Conservation (phyloP, 2,797 vertebrate genomes). For the Pseudomugil gertrudae region DNA sequence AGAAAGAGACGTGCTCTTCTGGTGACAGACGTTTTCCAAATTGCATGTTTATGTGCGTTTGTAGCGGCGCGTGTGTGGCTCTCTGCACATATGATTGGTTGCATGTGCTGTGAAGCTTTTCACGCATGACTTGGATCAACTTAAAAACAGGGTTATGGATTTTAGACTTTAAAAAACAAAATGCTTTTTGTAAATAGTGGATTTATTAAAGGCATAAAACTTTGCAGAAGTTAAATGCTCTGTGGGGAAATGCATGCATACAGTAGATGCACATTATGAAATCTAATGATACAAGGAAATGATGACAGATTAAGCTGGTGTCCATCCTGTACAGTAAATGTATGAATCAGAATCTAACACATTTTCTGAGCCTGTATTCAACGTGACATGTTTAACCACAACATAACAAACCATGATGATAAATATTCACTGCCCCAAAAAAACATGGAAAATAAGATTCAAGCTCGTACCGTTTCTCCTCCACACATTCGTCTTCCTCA, state of each 20-base stretch:
- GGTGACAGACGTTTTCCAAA: constrained; percentile 82
- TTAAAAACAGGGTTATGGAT: constrained; percentile 8
- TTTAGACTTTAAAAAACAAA: not conserved
- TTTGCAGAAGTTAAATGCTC: constrained; percentile 1
- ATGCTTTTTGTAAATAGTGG: not conserved
- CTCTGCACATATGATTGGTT: constrained; percentile 19
- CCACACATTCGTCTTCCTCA: constrained; percentile 59
- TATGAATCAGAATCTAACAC: constrained; percentile 20
- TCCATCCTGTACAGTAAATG: constrained; percentile 12
- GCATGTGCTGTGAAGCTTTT: constrained; percentile 20
- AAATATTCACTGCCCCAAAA: constrained; percentile 26
- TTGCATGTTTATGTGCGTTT: constrained; percentile 39
- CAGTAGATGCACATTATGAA: constrained; percentile 7
- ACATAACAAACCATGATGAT: constrained; percentile 29
- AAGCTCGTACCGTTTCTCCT: constrained; percentile 69
- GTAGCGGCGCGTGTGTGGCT: constrained; percentile 11
- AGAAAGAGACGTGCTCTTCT: constrained; percentile 74
- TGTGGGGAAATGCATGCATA: not conserved
- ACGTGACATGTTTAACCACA: constrained; percentile 35
- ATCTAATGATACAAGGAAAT: constrained; percentile 2
- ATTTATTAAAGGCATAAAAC: not conserved
- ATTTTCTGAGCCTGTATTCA: constrained; percentile 25
- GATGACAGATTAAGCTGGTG: constrained; percentile 7
- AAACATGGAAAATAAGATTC: constrained; percentile 60
- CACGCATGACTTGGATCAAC: not conserved